Evolutionary conservation across 2,797 vertebrate species (phyloP).

Genomic region (Pseudochirops corinnae): DNA sequence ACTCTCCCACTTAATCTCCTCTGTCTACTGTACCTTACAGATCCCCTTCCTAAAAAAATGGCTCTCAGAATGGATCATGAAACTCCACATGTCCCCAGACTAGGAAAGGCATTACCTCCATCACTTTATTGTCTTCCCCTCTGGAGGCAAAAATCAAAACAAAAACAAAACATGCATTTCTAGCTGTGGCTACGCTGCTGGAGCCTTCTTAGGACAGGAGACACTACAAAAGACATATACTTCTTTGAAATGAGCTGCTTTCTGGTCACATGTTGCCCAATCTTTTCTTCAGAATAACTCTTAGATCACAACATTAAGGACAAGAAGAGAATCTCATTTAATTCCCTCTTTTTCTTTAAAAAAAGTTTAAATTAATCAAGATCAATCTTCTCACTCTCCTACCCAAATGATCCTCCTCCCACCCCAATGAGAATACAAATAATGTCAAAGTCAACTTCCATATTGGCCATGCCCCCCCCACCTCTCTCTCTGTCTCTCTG

Average conservation of each 20-base stretch:
- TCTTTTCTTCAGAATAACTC: neutral
- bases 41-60: neutral
- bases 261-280: neutral
- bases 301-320: neutral
- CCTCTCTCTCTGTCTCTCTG: too few relatives aligned
- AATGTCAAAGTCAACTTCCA: too few relatives aligned
- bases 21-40: neutral
- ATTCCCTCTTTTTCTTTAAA: neutral
- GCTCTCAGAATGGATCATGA: neutral
- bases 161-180: neutral
- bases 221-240: neutral
- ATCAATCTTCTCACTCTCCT: neutral
- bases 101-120: neutral
- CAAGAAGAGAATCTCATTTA: neutral
- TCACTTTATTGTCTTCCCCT: neutral
- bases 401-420: neutral
- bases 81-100: accelerated
- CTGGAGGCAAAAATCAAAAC: neutral
- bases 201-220: too few relatives aligned
- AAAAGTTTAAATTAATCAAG: neutral
- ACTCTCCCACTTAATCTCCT: neutral
- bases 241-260: neutral
- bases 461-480: too few relatives aligned
- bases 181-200: neutral
- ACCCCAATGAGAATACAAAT: too few relatives aligned